phyloP scores from a whole-genome alignment of 2,888 invertebrate species.

The Pseudoips prasinana region DNA sequence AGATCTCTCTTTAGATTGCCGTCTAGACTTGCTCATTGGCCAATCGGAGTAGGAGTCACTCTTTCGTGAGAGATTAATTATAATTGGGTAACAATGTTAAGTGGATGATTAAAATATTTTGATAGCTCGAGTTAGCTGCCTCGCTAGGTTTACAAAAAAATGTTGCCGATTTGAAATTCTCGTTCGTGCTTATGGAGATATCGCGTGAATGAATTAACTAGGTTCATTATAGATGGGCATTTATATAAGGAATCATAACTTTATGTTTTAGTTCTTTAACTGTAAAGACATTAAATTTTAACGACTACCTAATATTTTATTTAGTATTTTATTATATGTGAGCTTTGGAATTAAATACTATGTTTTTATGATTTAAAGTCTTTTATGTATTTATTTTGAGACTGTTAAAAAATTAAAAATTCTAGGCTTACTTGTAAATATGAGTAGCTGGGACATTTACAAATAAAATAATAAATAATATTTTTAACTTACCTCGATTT shows the following conservation, averaged over 20 bases:
- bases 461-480: no score
- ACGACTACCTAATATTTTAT: conserved; percentile 1
- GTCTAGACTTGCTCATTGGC: conserved; percentile 60
- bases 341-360: no score
- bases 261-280: conserved; percentile 20
- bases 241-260: conserved; percentile 27
- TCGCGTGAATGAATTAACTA: conserved; percentile 40
- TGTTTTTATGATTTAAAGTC: no score
- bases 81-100: conserved; percentile 64
- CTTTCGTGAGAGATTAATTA: conserved; percentile 75
- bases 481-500: no score
- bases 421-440: no score
- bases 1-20: conserved; percentile 69
- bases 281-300: conserved; percentile 5
- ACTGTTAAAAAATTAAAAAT: no score
- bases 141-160: conserved; percentile 32
- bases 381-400: no score
- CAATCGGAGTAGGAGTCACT: conserved; percentile 43
- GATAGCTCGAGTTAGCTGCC: conserved; percentile 39
- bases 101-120: conserved; percentile 64
- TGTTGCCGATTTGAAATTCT: conserved; percentile 40
- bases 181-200: conserved; percentile 49
- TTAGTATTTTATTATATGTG: background rate
- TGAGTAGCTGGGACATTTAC: no score
- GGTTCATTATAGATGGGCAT: conserved; percentile 30